phyloP scores from a whole-genome alignment of 1,140 invertebrate genomes.

The Leptinotarsa undecemlineata region DNA sequence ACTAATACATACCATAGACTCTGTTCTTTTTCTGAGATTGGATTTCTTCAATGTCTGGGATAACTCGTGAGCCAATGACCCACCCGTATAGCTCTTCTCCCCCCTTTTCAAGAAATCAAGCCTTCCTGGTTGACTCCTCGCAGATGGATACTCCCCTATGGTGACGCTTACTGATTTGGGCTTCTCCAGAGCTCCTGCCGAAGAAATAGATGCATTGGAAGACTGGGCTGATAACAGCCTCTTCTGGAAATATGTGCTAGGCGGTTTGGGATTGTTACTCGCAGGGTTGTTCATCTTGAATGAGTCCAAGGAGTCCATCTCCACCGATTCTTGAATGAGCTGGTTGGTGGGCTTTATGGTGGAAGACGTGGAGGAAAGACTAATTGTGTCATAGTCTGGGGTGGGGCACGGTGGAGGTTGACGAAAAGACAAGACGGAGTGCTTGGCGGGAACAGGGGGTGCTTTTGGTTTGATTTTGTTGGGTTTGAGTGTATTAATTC shows the following conservation, averaged over 20 bases:
- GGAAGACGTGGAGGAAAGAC: slow-evolving; percentile 47
- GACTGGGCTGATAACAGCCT: slow-evolving; percentile 38
- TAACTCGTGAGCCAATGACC: slow-evolving; percentile 68
- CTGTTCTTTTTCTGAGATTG: slow-evolving; percentile 70
- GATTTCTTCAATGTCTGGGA: slow-evolving; percentile 73
- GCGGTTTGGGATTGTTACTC: slow-evolving; percentile 64
- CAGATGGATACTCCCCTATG: slow-evolving; percentile 69
- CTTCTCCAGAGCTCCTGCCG: slow-evolving; percentile 33
- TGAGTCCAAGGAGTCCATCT: slow-evolving; percentile 74
- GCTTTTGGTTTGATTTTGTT: slow-evolving; percentile 51
- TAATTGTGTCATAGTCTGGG: slow-evolving; percentile 64
- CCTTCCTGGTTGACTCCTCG: slow-evolving; percentile 64
- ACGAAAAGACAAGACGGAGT: slow-evolving; percentile 45
- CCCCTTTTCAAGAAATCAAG: slow-evolving; percentile 67
- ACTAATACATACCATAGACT: slow-evolving; percentile 62
- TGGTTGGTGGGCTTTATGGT: slow-evolving; percentile 43
- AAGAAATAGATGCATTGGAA: slow-evolving; percentile 32
- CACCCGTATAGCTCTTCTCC: slow-evolving; percentile 51
- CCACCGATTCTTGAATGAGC: slow-evolving; percentile 58
- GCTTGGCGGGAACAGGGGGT: slow-evolving; percentile 55
- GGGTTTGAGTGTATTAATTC: slow-evolving; percentile 35
- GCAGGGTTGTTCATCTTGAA: slow-evolving; percentile 68
- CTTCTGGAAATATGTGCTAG: slow-evolving; percentile 67
- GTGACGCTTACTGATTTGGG: slow-evolving; percentile 60
- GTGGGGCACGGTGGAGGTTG: slow-evolving; percentile 63